A percentile compares a stretch with the other conserved stretches of the same genome.
Evolutionary conservation across 2,888 invertebrate species (phyloP).

Genomic region (Caenorhabditis virilis): DNA sequence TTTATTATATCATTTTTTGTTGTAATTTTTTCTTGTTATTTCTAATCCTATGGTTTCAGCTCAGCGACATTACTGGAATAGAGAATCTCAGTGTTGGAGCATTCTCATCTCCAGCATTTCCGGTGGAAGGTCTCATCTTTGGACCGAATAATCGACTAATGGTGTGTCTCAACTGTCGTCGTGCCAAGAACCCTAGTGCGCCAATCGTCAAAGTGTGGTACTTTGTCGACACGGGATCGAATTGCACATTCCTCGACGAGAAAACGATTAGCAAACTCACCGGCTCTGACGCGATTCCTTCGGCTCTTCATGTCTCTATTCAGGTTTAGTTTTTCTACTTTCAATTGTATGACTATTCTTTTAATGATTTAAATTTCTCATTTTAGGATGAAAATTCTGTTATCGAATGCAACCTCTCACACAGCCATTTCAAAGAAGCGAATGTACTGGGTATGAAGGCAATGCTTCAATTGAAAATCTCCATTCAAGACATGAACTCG

Average conservation of each 20-base stretch:
- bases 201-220: constrained; percentile 44
- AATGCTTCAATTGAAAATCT: constrained; percentile 7
- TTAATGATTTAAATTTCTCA: constrained; percentile 24
- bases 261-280: constrained; percentile 37
- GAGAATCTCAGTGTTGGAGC: constrained; percentile 33
- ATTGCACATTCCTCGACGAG: constrained; percentile 41
- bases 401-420: constrained; percentile 44
- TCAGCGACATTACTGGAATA: constrained; percentile 35
- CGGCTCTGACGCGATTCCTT: constrained; percentile 38
- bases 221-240: constrained; percentile 39
- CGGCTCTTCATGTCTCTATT: constrained; percentile 32
- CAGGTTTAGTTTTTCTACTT: constrained; percentile 18
- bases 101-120: constrained; percentile 21
- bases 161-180: constrained; percentile 40
- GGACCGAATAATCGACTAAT: constrained; percentile 42
- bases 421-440: constrained; percentile 34
- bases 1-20: constrained; percentile 34
- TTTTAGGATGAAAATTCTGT: constrained; percentile 39
- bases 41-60: constrained; percentile 35
- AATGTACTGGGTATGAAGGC: constrained; percentile 17
- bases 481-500: constrained; percentile 14
- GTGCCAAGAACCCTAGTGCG: constrained; percentile 41
- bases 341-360: constrained; percentile 31
- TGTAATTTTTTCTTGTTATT: constrained; percentile 27
- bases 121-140: constrained; percentile 26